Base-by-base conservation (phyloP, 1,140 invertebrate genomes). In the Euwallacea similis region DNA sequence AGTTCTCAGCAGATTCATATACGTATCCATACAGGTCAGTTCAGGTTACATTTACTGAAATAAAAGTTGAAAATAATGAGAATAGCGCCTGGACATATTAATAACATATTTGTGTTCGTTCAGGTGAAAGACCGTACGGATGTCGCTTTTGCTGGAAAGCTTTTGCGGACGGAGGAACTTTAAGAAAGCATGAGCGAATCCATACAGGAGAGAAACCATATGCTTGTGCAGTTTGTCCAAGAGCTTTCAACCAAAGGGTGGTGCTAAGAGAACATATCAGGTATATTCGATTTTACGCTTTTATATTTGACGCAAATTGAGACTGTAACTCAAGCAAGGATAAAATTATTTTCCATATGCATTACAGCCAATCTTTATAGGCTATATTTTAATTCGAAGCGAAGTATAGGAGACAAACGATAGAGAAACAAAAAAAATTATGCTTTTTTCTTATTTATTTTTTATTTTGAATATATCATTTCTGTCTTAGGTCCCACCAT, bases 91-190 rank as follows among this genome's bases (percentile, higher is more conserved):
- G 21, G 21, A 1, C 4, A 33, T 33, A 33, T 61, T 60, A 11
- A 11, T 61, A 15, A 42, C 59, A 11, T 60, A 3, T 59, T 59
- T 61, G 41, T 4, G n/a, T 44, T 47, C 42, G 44, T 69, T 62
- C 58, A 76, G 75, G 75, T 55, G 87, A 89, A 76, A 86, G 91
- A 50, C 91, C 95, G 0, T 98, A 98, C 79, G 80, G 80, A 6
- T 99, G 97, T 81, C 88, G 90, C n/a, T 98, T 96, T 81, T 99
- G 98, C 82, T 97, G 96, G 87, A 99, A 99, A 81, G 94, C 97
- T 21, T 99, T 99, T 80, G 97, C 97, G 0, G 98, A 98, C 75
- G 97, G 96, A 44, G 97, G 96, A 7, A 99, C 98, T 60, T 83
- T 99, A 50, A 89, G 96, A 9, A 94, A 98, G 78, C 98, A 99